Evolutionary conservation across 2,888 invertebrate genomes (phyloP), one percentile per base, ranked within the genome.

Genomic region (Rhagophthalmus giganteus): DNA sequence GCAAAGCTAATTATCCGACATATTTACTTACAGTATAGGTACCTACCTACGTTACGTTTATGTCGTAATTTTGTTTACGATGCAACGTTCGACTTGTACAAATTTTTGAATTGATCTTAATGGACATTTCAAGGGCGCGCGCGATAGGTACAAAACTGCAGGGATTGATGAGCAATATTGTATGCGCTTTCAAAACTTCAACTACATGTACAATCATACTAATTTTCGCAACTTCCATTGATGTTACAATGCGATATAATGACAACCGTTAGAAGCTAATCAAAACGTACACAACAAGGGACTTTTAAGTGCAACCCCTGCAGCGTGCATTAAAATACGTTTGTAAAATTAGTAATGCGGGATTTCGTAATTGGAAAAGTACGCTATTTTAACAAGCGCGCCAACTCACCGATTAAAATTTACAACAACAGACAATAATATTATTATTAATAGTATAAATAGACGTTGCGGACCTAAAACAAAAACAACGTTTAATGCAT

Each of bases 161-260:
- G 7, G 16, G 16, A 33, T n/a, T n/a, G n/a, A 33, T 14, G 33
- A 15, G 15, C 11, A 8, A 15, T 15, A 33, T 33, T 56, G 55
- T 51, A 35, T 55, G 53, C 48, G 42, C 32, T 60, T 56, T 55
- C 60, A 57, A 63, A 71, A n/a, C n/a, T n/a, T n/a, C n/a, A n/a
- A n/a, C n/a, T n/a, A n/a, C n/a, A n/a, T n/a, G n/a, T n/a, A n/a
- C n/a, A n/a, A n/a, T n/a, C n/a, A n/a, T 67, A 68, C 70, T 71
- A 72, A 73, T 72, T 72, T 71, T 67, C 71, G 69, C 69, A 62
- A 67, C 68, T 68, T 59, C 71, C 61, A 70, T 72, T 71, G 69
- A 72, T 68, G 54, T 51, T 58, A 62, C 64, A 65, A 66, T 65
- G 54, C 57, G 59, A 62, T 64, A 59, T 62, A 62, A 59, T 62